phyloP scores from a whole-genome alignment of 2,888 invertebrate genomes.

The Cephus nigrinus region DNA sequence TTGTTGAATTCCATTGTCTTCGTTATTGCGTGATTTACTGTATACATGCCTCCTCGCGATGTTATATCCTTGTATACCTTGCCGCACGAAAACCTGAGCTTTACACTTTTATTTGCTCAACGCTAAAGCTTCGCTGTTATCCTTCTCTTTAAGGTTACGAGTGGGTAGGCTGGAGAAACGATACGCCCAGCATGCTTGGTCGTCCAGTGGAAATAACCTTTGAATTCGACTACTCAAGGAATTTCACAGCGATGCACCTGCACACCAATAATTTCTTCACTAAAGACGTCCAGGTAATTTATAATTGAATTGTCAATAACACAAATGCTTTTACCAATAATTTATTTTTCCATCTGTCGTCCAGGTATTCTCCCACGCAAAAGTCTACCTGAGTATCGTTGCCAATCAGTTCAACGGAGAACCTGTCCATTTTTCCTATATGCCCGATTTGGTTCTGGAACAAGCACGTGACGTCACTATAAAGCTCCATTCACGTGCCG shows the following conservation, averaged over 20 bases:
- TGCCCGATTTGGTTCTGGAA: slow-evolving; percentile 80
- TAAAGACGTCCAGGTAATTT: slow-evolving; percentile 78
- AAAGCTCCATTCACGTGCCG: slow-evolving; percentile 81
- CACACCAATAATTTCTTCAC: slow-evolving; percentile 82
- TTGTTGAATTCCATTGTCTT: slow-evolving; percentile 30
- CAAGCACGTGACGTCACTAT: slow-evolving; percentile 85
- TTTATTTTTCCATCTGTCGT: not conserved
- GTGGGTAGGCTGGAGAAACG: slow-evolving; percentile 87
- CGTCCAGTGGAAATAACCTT: slow-evolving; percentile 80
- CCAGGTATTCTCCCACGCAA: slow-evolving; percentile 83
- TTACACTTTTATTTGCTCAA: not conserved
- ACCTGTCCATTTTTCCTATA: slow-evolving; percentile 80
- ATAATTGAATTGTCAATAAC: not conserved
- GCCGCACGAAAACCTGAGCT: not conserved
- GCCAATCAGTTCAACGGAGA: slow-evolving; percentile 78
- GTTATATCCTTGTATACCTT: not conserved
- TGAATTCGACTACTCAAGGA: slow-evolving; percentile 81
- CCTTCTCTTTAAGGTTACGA: slow-evolving; percentile 73
- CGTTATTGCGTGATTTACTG: slow-evolving; percentile 31
- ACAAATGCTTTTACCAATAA: not conserved
- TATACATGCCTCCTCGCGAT: slow-evolving; percentile 5
- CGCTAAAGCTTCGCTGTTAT: not conserved
- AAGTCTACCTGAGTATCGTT: slow-evolving; percentile 78
- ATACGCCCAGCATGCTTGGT: slow-evolving; percentile 72
- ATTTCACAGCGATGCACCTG: slow-evolving; percentile 80